Conservation (phyloP, 2,888 invertebrate species). For the Ditylenchus weischeri region DNA sequence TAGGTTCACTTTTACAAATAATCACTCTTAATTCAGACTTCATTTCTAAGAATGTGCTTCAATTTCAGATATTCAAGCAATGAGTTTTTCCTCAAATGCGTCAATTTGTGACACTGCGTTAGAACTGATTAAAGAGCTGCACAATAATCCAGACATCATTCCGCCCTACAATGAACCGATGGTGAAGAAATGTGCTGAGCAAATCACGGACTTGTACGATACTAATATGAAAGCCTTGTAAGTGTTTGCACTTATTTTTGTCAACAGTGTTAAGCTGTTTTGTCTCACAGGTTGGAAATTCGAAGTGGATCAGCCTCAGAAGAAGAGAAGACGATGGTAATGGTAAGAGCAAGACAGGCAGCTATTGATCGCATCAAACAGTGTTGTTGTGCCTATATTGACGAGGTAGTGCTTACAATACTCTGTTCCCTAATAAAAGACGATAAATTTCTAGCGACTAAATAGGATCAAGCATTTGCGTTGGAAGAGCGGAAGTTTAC, state of each 20-base stretch:
- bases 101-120: not conserved
- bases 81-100: slow-evolving; percentile 1
- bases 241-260: not conserved
- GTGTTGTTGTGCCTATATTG: slow-evolving; percentile 72
- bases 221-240: slow-evolving; percentile 14
- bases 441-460: slow-evolving; percentile 63
- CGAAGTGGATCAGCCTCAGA: slow-evolving; percentile 1
- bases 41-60: too few relatives aligned
- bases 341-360: slow-evolving; percentile 67
- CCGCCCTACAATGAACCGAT: slow-evolving; percentile 19
- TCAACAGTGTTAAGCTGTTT: not conserved
- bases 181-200: slow-evolving; percentile 20
- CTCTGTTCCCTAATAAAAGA: too few relatives aligned
- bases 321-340: slow-evolving; percentile 14
- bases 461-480: slow-evolving; percentile 77
- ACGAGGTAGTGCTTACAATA: slow-evolving; percentile 63
- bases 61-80: too few relatives aligned
- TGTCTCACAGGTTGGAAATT: not conserved
- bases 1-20: too few relatives aligned
- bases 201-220: slow-evolving; percentile 24
- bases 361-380: slow-evolving; percentile 83
- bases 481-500: slow-evolving; percentile 93
- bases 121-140: slow-evolving; percentile 13
- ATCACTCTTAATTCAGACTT: too few relatives aligned
- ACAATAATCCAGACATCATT: slow-evolving; percentile 24